These are phyloP conservation scores for Spilogale gracilis DNA, from an alignment of 2,113 vertebrate species.

Conservation along the genomic window DNA sequence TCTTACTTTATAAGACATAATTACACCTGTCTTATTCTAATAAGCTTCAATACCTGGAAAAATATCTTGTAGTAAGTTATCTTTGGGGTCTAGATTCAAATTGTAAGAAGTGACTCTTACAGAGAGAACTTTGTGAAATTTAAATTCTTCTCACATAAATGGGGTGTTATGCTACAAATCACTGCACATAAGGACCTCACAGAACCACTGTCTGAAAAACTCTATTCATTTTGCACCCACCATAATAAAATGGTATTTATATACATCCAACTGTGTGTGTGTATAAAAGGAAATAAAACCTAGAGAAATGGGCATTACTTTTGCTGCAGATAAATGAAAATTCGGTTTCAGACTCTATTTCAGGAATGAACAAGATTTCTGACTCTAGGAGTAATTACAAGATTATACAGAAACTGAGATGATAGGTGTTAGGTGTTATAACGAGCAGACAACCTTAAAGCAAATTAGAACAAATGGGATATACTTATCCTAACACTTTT, in stretches of 20 bases:
- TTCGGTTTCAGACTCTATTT: neutral
- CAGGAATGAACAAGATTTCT: conserved; percentile 33
- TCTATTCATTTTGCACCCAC: neutral
- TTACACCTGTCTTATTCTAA: conserved; percentile 37
- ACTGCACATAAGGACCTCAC: neutral
- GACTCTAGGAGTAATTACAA: conserved; percentile 16
- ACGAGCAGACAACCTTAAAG: conserved; percentile 48
- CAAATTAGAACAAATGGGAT: conserved; percentile 9
- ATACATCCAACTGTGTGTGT: neutral
- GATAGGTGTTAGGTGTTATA: conserved; percentile 19
- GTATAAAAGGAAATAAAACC: neutral
- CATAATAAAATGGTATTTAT: neutral
- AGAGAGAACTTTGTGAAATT: conserved; percentile 47
- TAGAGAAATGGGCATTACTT: conserved; percentile 51
- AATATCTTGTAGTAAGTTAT: conserved; percentile 46
- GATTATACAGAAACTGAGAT: conserved; percentile 38
- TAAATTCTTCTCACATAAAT: conserved; percentile 56
- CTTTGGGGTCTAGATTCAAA: conserved; percentile 58
- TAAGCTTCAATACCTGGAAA: conserved; percentile 25
- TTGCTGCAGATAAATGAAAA: conserved; percentile 49
- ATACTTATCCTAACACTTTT: conserved; percentile 26
- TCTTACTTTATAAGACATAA: conserved; percentile 54
- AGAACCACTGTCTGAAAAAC: conserved; percentile 18
- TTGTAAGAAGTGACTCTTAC: conserved; percentile 26
- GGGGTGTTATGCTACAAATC: conserved; percentile 25